Evolutionary conservation across 2,888 invertebrate genomes (phyloP), one percentile per base, ranked within the genome.

Genomic region (Dysmachus trigonus): DNA sequence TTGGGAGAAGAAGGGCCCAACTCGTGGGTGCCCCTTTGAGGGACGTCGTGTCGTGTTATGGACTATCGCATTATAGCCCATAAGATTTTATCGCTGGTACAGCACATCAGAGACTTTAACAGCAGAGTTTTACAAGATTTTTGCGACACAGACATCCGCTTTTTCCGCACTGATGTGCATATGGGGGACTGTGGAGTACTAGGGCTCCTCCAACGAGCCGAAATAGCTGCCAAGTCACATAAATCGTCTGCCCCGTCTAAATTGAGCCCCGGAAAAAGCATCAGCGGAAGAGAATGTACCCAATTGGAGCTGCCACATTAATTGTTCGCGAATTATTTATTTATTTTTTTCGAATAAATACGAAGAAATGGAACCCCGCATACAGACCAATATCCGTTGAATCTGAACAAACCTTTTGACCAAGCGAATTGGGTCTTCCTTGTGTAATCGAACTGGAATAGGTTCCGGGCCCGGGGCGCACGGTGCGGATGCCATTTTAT

Each of bases 171-270:
- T n/a, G 47, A 47, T 62, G 27, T 62, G 62, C 62, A 22, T 30
- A 31, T 73, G 73, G 73, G 10, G 71, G 15, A 13, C 38, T 38
- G 38, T 10, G 47, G 47, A 47, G 47, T n/a, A 7, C 47, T 47
- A 47, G 47, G 47, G 47, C n/a, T 73, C 73, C 31, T n/a, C n/a
- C n/a, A n/a, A 6, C 31, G 53, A 62, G 47, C 31, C 53, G 53
- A 47, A 81, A 81, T 81, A 53, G 81, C 81, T 81, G 81, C 81
- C 81, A 81, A 81, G 53, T 81, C 53, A 18, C 81, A 81, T 81
- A 81, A 81, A 81, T 81, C 62, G 81, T 81, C 81, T 81, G 81
- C 53, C 33, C 53, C 33, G 47, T 81, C 53, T 53, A 81, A 53
- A 53, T 81, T 77, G 41, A 30, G 30, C 77, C 77, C 15, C 18